Conservation (phyloP, 2,797 vertebrate genomes). For the Microcaecilia unicolor region DNA sequence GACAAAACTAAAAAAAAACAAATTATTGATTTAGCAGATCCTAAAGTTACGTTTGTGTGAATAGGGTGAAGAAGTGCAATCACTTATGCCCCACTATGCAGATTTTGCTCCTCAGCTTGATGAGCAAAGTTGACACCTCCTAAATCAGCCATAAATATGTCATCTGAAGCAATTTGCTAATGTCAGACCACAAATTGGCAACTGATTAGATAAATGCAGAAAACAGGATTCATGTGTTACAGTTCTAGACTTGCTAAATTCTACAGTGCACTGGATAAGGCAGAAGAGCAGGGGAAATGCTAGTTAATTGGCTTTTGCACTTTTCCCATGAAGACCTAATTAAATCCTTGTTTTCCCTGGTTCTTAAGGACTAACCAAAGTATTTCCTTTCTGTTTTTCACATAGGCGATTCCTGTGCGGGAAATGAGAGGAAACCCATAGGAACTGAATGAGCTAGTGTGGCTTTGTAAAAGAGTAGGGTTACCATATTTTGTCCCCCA, state of each 20-base stretch:
- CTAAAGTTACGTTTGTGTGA: conserved; percentile 6
- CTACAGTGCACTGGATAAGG: neutral
- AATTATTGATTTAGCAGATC: conserved; percentile 9
- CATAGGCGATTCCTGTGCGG: no score
- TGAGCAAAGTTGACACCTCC: conserved; percentile 6
- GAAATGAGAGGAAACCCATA: no score
- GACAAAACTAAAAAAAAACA: conserved; percentile 4
- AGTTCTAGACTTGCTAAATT: neutral
- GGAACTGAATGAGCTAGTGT: no score
- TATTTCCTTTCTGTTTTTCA: no score
- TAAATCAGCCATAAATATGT: conserved; percentile 1
- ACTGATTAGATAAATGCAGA: conserved; percentile 1
- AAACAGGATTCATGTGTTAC: neutral
- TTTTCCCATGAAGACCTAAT: no score
- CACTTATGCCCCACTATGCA: conserved; percentile 6
- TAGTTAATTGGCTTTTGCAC: no score
- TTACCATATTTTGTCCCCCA: no score
- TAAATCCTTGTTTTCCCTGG: no score
- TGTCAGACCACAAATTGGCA: conserved; percentile 7
- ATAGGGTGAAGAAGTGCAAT: no score
- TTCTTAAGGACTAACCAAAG: no score
- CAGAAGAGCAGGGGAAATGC: neutral
- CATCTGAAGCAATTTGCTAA: conserved; percentile 3
- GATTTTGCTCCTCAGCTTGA: conserved; percentile 6
- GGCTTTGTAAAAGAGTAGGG: no score